phyloP scores from a whole-genome alignment of 2,888 invertebrate species.

The Dicranocentrus wangi region DNA sequence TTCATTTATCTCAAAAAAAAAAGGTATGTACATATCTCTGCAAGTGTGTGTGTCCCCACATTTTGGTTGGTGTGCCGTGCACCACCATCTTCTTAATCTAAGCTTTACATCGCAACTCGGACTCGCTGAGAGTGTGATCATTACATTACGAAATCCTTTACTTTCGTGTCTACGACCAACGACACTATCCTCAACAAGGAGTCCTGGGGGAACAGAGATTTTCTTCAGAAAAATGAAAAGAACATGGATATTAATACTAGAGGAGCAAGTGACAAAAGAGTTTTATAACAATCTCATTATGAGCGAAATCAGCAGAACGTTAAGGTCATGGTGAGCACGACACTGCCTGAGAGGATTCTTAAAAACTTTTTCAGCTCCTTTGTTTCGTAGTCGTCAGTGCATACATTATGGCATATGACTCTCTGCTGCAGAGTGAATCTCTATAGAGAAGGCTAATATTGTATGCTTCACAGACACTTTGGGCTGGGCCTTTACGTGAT shows the following conservation, averaged over 20 bases:
- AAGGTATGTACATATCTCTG: too few species aligned
- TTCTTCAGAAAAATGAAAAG: background rate
- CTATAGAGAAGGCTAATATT: background rate
- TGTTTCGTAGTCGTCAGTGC: slow-evolving; percentile 14
- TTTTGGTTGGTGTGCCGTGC: too few species aligned
- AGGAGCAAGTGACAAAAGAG: slow-evolving; percentile 16
- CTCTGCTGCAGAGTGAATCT: background rate
- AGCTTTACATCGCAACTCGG: too few species aligned
- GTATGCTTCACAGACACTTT: background rate
- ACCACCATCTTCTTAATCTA: too few species aligned
- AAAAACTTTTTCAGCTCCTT: slow-evolving; percentile 10
- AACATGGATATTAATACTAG: background rate
- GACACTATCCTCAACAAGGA: background rate
- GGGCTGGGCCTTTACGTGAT: slow-evolving; percentile 51
- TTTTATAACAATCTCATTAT: slow-evolving; percentile 5
- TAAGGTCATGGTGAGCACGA: slow-evolving; percentile 52
- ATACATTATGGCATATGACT: too few species aligned
- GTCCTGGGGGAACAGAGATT: background rate
- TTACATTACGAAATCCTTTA: too few species aligned
- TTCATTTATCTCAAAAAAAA: too few species aligned
- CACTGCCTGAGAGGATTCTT: slow-evolving; percentile 7
- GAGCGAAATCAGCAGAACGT: background rate
- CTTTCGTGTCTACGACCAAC: too few species aligned
- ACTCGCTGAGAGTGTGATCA: too few species aligned
- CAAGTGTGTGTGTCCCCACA: too few species aligned